A percentile compares a stretch with the other conserved stretches of the same genome.
Conservation (phyloP, 2,888 invertebrate genomes). For the Ormyrus pomaceus region DNA sequence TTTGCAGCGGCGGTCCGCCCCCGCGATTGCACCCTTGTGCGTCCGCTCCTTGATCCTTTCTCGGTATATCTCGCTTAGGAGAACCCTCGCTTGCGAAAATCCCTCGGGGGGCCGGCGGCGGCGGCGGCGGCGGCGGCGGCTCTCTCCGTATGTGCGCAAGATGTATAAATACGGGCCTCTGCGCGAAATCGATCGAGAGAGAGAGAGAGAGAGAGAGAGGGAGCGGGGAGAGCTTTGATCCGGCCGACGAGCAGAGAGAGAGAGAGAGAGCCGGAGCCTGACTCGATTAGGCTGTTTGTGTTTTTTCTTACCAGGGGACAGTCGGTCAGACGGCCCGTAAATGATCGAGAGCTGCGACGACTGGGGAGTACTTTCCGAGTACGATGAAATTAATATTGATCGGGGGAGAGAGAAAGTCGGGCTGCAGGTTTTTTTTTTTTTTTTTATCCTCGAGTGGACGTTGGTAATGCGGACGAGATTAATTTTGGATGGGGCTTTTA, state of each 20-base stretch:
- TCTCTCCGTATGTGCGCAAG: too few species aligned
- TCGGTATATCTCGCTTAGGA: slow-evolving; percentile 38
- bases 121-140: too few species aligned
- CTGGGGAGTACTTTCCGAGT: slow-evolving; percentile 1
- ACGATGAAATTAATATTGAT: slow-evolving; percentile 51
- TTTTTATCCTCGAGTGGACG: background rate
- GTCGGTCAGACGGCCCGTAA: background rate
- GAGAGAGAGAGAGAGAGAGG: background rate
- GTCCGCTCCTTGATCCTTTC: slow-evolving; percentile 42
- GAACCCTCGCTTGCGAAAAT: slow-evolving; percentile 13
- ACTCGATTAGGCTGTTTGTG: slow-evolving; percentile 49
- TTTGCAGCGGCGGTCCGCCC: background rate
- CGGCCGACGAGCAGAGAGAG: background rate
- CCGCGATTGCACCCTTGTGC: background rate
- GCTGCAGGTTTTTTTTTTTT: background rate
- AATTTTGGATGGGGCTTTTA: background rate
- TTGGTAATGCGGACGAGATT: background rate
- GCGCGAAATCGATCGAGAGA: slow-evolving; percentile 29
- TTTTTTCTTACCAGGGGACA: slow-evolving; percentile 32
- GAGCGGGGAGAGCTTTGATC: background rate
- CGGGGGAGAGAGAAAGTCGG: background rate
- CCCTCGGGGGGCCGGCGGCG: too few species aligned
- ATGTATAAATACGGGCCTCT: too few species aligned
- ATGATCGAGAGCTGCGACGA: slow-evolving; percentile 32
- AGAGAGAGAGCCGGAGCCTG: background rate